phyloP scores from a whole-genome alignment of 2,113 vertebrate genomes.

The Megaleporinus macrocephalus region DNA sequence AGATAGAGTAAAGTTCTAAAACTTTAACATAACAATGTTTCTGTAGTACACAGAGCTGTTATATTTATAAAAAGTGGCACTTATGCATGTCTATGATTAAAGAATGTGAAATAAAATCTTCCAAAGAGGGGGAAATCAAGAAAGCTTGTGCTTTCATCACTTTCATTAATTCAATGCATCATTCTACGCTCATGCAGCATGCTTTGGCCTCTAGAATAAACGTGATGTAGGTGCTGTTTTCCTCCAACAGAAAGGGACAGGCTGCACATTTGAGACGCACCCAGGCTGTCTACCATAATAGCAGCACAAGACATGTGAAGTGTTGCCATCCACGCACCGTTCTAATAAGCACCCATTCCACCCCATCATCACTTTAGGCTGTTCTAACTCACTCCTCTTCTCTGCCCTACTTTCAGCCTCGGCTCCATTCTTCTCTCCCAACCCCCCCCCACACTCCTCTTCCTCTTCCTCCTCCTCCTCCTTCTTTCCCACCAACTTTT shows the following conservation, averaged over 20 bases:
- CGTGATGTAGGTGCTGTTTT: slow-evolving; percentile 1
- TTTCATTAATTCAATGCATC: not conserved
- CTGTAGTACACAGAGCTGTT: no score
- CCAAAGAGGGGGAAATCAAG: not conserved
- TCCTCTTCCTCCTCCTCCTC: slow-evolving; percentile 28
- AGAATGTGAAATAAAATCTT: no score
- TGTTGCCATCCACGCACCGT: slow-evolving; percentile 49
- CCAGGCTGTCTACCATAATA: slow-evolving; percentile 49
- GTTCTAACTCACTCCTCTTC: slow-evolving; percentile 46
- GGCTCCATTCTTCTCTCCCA: slow-evolving; percentile 39
- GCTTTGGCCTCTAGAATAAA: slow-evolving; percentile 11
- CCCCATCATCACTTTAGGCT: slow-evolving; percentile 55
- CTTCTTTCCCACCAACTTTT: slow-evolving; percentile 53
- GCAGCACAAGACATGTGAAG: slow-evolving; percentile 51
- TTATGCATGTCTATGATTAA: no score
- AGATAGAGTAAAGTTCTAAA: no score
- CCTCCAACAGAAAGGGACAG: slow-evolving; percentile 38
- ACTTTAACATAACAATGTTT: no score
- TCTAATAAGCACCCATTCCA: slow-evolving; percentile 58
- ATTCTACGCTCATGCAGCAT: not conserved
- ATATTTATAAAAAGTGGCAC: no score
- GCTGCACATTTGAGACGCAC: slow-evolving; percentile 33
- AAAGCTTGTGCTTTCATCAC: not conserved
- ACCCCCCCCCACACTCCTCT: no score
- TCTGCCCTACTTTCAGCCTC: slow-evolving; percentile 59